phyloP scores from a whole-genome alignment of 2,113 vertebrate species.

The Lophotis ruficrista region DNA sequence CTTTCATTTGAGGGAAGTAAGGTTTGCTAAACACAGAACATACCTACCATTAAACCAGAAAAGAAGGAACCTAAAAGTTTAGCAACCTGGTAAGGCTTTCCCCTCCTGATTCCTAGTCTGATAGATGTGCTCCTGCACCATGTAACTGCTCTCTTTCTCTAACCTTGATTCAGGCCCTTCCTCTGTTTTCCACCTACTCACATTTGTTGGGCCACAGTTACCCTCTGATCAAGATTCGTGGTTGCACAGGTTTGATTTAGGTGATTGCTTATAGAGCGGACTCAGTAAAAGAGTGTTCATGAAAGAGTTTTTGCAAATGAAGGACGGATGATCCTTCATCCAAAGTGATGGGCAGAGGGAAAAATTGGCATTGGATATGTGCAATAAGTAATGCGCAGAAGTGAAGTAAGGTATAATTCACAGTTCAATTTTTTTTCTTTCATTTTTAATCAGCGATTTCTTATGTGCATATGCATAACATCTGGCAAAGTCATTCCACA shows the following conservation, averaged over 20 bases:
- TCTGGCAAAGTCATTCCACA: background rate
- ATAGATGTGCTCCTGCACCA: background rate
- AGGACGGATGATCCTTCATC: background rate
- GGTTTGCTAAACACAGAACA: background rate
- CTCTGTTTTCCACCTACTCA: accelerated
- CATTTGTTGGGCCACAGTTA: accelerated
- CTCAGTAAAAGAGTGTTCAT: background rate
- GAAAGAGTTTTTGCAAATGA: background rate
- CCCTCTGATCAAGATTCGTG: background rate
- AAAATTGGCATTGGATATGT: accelerated
- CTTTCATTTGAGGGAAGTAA: background rate
- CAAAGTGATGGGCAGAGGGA: background rate
- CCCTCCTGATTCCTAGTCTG: background rate
- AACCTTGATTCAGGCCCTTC: background rate
- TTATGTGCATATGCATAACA: background rate
- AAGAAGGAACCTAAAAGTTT: background rate
- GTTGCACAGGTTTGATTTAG: background rate
- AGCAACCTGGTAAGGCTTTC: background rate
- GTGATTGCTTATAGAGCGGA: background rate
- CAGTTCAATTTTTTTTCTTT: background rate
- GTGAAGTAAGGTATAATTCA: background rate
- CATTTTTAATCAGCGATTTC: background rate
- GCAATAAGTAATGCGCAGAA: background rate
- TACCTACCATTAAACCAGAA: background rate
- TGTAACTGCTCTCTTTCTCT: background rate